These are phyloP conservation scores for Drosophila paramelanica DNA, from an alignment of 2,888 invertebrate genomes.

Conservation along the genomic window DNA sequence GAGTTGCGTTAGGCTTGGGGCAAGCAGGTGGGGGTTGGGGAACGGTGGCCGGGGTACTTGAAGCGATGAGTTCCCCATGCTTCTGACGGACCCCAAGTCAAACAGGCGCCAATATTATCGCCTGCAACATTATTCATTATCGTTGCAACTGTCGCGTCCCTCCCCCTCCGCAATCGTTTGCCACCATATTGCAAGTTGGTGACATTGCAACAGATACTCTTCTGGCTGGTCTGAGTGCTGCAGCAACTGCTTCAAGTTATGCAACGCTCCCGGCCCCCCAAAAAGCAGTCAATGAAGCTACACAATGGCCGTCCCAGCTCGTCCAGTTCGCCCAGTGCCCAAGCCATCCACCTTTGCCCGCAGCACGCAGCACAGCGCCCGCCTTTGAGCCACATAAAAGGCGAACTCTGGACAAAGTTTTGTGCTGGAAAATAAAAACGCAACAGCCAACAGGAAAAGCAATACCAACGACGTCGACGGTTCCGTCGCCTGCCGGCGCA, in stretches of 20 bases:
- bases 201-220: conserved; percentile 73
- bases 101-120: conserved; percentile 72
- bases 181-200: conserved; percentile 58
- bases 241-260: conserved; percentile 61
- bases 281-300: conserved; percentile 50
- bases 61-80: conserved; percentile 24
- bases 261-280: conserved; percentile 22
- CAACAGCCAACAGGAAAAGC: conserved; percentile 60
- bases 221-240: conserved; percentile 42
- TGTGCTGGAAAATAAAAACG: conserved; percentile 47
- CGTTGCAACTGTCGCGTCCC: conserved; percentile 26
- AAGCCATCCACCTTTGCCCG: conserved; percentile 18
- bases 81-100: conserved; percentile 47
- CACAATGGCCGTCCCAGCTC: conserved; percentile 14
- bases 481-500: conserved; percentile 45
- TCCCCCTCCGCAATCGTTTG: conserved; percentile 6
- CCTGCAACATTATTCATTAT: conserved; percentile 74
- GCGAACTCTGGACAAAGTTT: conserved; percentile 70
- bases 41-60: conserved; percentile 3
- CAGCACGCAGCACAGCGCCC: conserved; percentile 21
- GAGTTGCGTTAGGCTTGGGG: conserved; percentile 8
- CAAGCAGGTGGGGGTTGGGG: conserved; percentile 1
- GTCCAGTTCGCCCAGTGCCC: too few species aligned
- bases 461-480: conserved; percentile 33
- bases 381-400: conserved; percentile 61